Conservation (phyloP, 2,888 invertebrate species). For the Cantharis nigra region DNA sequence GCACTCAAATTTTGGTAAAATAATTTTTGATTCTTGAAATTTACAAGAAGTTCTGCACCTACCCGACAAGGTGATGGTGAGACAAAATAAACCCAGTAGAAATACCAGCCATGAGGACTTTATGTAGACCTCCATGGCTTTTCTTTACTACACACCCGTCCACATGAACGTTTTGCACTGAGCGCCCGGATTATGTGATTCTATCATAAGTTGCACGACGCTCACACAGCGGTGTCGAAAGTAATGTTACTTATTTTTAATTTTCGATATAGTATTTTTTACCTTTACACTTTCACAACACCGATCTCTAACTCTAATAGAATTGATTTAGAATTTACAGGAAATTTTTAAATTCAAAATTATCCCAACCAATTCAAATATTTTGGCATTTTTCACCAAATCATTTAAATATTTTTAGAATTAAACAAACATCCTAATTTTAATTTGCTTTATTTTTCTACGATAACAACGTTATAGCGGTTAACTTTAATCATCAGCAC, state of each 20-base stretch:
- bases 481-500: too few relatives aligned
- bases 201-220: conserved; percentile 50
- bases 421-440: background rate
- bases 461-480: too few relatives aligned
- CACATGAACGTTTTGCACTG: conserved; percentile 56
- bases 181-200: conserved; percentile 52
- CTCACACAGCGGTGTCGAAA: conserved; percentile 45
- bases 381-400: background rate
- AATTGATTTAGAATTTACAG: background rate
- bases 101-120: conserved; percentile 61
- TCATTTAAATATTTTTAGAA: background rate
- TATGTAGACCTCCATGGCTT: conserved; percentile 63
- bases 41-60: conserved; percentile 45
- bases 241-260: background rate
- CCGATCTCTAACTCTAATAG: background rate
- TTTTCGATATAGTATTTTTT: background rate
- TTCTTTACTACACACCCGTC: conserved; percentile 52
- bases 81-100: conserved; percentile 60
- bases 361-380: background rate
- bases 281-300: background rate
- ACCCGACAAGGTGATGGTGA: conserved; percentile 63
- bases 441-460: background rate
- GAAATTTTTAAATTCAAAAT: too few relatives aligned
- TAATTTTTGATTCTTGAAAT: background rate
- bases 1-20: background rate